Evolutionary conservation across 1,140 invertebrate genomes (phyloP), one percentile per base, ranked within the genome.

Genomic region (Lepidurus arcticus): DNA sequence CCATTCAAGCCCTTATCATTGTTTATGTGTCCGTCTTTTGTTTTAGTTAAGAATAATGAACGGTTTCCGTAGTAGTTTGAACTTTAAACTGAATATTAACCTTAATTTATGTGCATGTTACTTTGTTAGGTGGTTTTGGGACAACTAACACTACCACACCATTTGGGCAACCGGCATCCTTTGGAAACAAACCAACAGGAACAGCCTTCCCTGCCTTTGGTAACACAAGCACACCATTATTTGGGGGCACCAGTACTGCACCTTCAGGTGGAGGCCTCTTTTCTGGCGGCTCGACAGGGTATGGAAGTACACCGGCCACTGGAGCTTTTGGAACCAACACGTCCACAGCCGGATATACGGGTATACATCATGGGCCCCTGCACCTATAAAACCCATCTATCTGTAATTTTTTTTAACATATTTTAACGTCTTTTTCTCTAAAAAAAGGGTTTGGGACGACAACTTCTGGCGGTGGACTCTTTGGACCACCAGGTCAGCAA

Each of bases 401-500:
- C 81, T 81, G 44, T 73, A 81, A 42, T 80, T 82, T 74, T 84
- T 84, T 84, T 81, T 45, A 76, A 82, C 53, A 24, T 73, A 42
- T n/a, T 76, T 13, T 24, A 43, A n/a, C 16, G 53, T 13, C 10
- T 73, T 78, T 44, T 47, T 43, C 44, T 16, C 11, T 7, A 47
- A 76, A 34, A 7, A 79, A 78, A 34, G 80, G 80, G 21, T 83
- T 83, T 79, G 82, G 82, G 44, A 42, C 81, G 24, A 82, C 80
- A 53, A 82, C 81, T 26, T 78, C 79, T n/a, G 84, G 84, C 79
- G 84, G 84, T 75, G 80, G 80, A 78, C 73, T 79, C 42, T 91
- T 91, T 84, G 88, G 87, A 11, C 76, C 85, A 47, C 80, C 86
- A 79, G 85, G 82, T 6, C 84, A 87, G 77, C 75, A 84, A 43